Evolutionary conservation across 2,797 vertebrate species (phyloP).

Genomic region (Danionella dracula): DNA sequence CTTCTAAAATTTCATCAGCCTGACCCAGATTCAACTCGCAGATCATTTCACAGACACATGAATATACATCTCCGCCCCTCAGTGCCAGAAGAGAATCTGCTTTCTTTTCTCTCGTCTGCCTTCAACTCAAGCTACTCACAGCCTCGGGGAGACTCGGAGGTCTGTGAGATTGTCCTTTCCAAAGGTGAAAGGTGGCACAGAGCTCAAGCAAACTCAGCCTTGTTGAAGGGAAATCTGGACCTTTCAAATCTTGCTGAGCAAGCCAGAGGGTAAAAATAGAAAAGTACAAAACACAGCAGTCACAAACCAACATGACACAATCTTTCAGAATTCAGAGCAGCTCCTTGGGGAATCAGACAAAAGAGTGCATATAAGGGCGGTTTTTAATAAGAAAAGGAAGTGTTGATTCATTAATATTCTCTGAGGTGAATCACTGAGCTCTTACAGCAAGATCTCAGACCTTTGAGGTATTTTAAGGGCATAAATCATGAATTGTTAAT

Average conservation of each 20-base stretch:
- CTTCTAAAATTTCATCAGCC: conserved; percentile 18
- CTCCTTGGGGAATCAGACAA: not conserved
- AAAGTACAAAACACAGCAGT: conserved; percentile 17
- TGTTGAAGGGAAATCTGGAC: conserved; percentile 42
- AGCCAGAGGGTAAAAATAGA: conserved; percentile 37
- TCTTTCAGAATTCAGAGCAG: conserved; percentile 11
- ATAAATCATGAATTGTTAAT: not conserved
- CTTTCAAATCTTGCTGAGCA: conserved; percentile 33
- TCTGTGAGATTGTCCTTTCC: conserved; percentile 28
- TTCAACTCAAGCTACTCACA: conserved; percentile 33
- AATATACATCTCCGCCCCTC: not conserved
- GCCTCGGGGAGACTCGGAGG: conserved; percentile 4
- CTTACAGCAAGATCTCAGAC: not conserved
- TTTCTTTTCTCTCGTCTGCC: conserved; percentile 15
- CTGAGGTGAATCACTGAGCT: not conserved
- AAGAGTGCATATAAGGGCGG: not conserved
- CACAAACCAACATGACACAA: not conserved
- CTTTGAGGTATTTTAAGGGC: not conserved
- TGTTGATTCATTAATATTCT: not conserved
- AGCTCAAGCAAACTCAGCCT: conserved; percentile 22
- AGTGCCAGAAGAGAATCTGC: not conserved
- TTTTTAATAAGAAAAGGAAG: not conserved
- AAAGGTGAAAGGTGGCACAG: conserved; percentile 19
- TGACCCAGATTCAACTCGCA: conserved; percentile 52
- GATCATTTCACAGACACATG: not conserved